Base-by-base conservation (phyloP, 2,113 vertebrate genomes). In the Numenius arquata region DNA sequence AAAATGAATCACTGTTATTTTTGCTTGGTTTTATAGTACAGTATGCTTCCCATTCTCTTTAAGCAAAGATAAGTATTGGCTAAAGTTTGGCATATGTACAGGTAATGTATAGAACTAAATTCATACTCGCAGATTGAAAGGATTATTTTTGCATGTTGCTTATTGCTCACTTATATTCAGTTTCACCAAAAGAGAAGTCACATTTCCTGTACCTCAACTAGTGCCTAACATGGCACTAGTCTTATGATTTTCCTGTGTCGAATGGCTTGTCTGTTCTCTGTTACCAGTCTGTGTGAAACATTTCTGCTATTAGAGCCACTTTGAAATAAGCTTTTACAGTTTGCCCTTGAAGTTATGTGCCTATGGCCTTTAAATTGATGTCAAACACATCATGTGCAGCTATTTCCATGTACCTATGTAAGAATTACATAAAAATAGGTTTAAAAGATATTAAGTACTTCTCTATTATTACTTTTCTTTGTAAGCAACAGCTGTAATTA, bases 321-420 rank as follows among this genome's bases (percentile, higher is more conserved):
- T 59, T 13, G 34, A 91, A 93, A 68, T 75, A 65, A 61, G 73
- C 70, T 91, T 87, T 94, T 94, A 32, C 63, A 88, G 68, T 83
- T 94, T 91, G 65, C 62, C 58, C 78, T 94, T 90, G 78, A 89
- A 91, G 70, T 89, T 88, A 56, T 40, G 45, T 94, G 20, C 29
- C 58, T 88, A 3, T 92, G 86, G 76, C 70, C 86, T 95, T 93
- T 90, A 86, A 95, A 82, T 96, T 89, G 92, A 87, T 91, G 80
- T 84, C 91, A 91, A 68, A 91, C 89, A 85, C 2, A 47, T 79
- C 53, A 79, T 70, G 25, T 82, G 34, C 27, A 61, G 41, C 61
- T 93, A 22, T 83, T 94, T 71, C 62, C 20, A 27, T 58, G 26
- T 89, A 58, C n/a, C 62, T 85, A 4, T 70, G 26, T 79, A 83